Conservation (phyloP, 64 coral and sea anemone species). For the Montipora capricornis region DNA sequence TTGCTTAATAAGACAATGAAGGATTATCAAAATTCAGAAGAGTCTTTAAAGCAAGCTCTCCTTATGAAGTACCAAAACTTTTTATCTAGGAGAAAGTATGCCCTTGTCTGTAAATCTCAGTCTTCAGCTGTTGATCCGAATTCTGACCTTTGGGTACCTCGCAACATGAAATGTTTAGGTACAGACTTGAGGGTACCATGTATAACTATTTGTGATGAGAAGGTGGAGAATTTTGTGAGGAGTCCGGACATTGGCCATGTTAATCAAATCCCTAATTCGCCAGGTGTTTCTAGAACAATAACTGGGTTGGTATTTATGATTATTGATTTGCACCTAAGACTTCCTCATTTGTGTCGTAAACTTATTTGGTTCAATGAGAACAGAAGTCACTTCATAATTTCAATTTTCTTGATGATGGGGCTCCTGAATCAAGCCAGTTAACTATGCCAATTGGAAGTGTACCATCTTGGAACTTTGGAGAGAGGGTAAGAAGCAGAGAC, state of each 20-base stretch:
- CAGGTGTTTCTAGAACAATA: too few species aligned
- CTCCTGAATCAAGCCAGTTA: too few species aligned
- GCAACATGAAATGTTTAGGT: constrained; percentile 36
- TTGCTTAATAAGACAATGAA: neutral
- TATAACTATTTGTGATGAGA: constrained; percentile 16
- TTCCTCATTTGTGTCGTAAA: too few species aligned
- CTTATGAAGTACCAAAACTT: too few species aligned
- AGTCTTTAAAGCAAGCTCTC: neutral
- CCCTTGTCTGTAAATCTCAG: neutral
- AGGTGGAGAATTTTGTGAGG: neutral
- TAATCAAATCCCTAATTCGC: neutral
- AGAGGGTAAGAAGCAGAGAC: neutral
- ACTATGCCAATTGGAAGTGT: too few species aligned
- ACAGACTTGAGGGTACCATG: neutral
- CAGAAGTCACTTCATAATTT: too few species aligned
- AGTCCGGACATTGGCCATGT: constrained; percentile 19
- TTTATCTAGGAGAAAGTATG: too few species aligned
- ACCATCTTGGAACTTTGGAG: too few species aligned
- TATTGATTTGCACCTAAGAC: too few species aligned
- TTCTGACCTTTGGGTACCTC: constrained; percentile 30
- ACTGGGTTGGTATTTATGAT: too few species aligned
- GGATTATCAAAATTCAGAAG: constrained; percentile 6
- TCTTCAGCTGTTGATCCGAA: constrained; percentile 1
- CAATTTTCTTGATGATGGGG: too few species aligned
- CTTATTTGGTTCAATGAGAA: too few species aligned